Evolutionary conservation across 2,113 vertebrate species (phyloP).

Genomic region (Rhinolophus ferrumequinum): DNA sequence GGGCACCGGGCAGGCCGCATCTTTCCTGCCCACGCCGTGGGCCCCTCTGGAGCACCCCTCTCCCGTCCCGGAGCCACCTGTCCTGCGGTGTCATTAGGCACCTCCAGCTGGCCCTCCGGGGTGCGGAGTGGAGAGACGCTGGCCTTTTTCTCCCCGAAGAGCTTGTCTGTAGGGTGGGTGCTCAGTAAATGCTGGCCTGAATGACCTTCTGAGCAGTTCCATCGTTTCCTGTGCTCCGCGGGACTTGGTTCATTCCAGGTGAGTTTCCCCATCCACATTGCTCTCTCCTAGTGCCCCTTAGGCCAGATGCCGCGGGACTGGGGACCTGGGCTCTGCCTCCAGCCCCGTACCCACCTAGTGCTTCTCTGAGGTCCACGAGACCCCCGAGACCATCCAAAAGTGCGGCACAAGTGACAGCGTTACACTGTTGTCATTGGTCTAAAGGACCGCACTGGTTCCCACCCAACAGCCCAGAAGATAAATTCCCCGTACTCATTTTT

Average conservation of each 20-base stretch:
- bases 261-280: too few relatives aligned
- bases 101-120: too few relatives aligned
- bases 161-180: background rate
- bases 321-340: background rate
- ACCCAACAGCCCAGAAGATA: too few relatives aligned
- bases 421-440: background rate
- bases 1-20: rapidly evolving
- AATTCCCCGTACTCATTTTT: background rate
- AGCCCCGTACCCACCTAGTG: rapidly evolving
- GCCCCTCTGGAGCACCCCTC: too few relatives aligned
- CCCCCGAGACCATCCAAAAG: rapidly evolving
- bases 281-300: background rate
- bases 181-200: too few relatives aligned
- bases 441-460: background rate
- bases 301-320: rapidly evolving
- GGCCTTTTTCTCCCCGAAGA: background rate
- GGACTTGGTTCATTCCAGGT: rapidly evolving
- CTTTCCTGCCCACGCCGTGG: background rate
- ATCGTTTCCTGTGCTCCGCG: background rate
- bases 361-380: too few relatives aligned
- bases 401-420: background rate
- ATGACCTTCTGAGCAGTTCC: background rate
- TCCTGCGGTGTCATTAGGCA: too few relatives aligned
- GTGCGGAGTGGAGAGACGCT: background rate
- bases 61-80: too few relatives aligned